Base-by-base conservation (phyloP, 2,113 vertebrate genomes). In the Zosterops pallidus region DNA sequence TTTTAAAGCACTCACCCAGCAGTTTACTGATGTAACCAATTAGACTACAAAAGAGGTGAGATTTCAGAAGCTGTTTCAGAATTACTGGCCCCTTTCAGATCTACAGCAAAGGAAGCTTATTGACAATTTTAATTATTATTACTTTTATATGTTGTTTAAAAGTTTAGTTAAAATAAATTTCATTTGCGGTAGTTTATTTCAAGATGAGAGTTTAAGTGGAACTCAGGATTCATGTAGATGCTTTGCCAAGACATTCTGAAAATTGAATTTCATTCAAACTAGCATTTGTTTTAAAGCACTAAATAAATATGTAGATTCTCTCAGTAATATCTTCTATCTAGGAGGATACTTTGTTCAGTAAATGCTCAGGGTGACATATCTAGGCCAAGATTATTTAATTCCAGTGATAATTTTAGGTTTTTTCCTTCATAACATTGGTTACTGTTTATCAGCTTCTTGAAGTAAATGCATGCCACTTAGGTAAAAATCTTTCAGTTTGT, bases 21-120 rank as follows among this genome's bases (percentile, higher is more conserved):
- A 91, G 95, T 95, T 97, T 96, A 94, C 88, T 31, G 91, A 97
- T 87, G 87, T 90, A 95, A 95, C 89, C 95, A 98, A 97, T 97
- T 97, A 97, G 92, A 90, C 82, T 84, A 96, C 95, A 97, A 96
- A 97, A 94, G 83, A 85, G 71, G 91, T 53, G 67, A 79, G 94
- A 91, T 96, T 95, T 94, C 82, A 79, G 96, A 93, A 96, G 85
- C 52, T 79, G 44, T 63, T 86, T 78, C 41, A 76, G 70, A 77
- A 80, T 85, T 56, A 44, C 80, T 85, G 31, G 42, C 50, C 50
- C 9, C 39, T 82, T 92, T 75, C 14, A 20, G 70, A 57, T 85
- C 89, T 86, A 63, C 60, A 72, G 57, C 83, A 69, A 74, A 86
- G 55, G 75, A 56, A 83, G 31, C 21, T 44, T 53, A 25, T 83